phyloP scores from a whole-genome alignment of 1,140 invertebrate genomes.

The Drosophila grimshawi region DNA sequence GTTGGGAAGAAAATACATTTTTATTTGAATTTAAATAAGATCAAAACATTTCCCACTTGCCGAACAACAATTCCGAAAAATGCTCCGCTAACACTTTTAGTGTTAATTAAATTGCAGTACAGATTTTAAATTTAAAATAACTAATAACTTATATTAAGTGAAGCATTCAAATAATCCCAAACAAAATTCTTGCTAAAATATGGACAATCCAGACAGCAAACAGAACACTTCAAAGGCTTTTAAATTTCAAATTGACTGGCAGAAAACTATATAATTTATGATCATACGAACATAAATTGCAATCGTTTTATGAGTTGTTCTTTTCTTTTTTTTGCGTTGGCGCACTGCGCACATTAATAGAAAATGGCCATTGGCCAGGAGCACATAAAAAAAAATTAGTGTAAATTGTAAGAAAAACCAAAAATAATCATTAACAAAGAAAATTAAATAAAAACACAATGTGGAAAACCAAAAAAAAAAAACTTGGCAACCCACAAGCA shows the following conservation, averaged over 20 bases:
- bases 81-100: no score
- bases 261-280: conserved; percentile 21
- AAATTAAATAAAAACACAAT: conserved; percentile 24
- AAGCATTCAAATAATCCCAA: neutral
- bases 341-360: conserved; percentile 40
- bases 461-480: conserved; percentile 7
- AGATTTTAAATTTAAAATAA: no score
- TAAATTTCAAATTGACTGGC: neutral
- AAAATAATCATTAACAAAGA: conserved; percentile 19
- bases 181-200: neutral
- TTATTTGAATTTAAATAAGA: no score
- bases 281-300: conserved; percentile 28
- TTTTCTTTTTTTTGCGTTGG: neutral
- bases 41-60: no score
- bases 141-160: neutral
- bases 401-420: conserved; percentile 33
- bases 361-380: conserved; percentile 16
- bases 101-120: no score
- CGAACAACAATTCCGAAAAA: neutral
- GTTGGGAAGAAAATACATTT: neutral
- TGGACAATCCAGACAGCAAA: neutral
- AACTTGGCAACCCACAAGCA: conserved; percentile 27
- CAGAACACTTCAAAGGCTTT: neutral
- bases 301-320: conserved; percentile 9
- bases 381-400: conserved; percentile 48